Evolutionary conservation across 1,140 invertebrate species (phyloP), one percentile per base, ranked within the genome.

Genomic region (Panagrolaimus sp.): DNA sequence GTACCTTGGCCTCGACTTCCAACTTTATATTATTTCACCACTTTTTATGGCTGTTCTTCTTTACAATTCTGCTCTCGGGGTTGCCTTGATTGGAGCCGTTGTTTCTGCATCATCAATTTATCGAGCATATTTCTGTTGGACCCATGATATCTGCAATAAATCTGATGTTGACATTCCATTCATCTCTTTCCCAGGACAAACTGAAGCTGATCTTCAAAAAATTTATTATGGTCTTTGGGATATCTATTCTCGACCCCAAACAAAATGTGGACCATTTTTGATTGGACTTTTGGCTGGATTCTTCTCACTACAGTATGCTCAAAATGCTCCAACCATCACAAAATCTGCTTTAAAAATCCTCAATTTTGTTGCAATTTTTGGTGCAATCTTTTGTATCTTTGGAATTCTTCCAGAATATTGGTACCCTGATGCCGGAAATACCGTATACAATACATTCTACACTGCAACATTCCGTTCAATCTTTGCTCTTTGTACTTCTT

Each of bases 121-220:
- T n/a, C 70, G 80, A 48, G 80, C 77, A 14, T 48, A 58, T 44
- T 73, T 80, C 71, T 82, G 80, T 58, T 67, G 65, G n/a, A 47
- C 63, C 14, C 78, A 83, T 65, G 77, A 70, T 47, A 71, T 82
- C 24, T 82, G 80, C 75, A 81, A 82, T 62, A 79, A 78, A 28
- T 74, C 70, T 15, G 80, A 82, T 66, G 80, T 82, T 24, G 80
- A 82, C 48, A 82, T 82, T 70, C 80, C 80, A 5, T 80, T 83
- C 74, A 80, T 83, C 67, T 83, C 76, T 17, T 69, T 65, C 77
- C 78, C 15, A 64, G 63, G 28, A 26, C 52, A 58, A 21, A 12
- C 68, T 67, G 44, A 66, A 69, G 43, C 44, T 52, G 68, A 63
- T 14, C 45, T 73, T 15, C 44, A 32, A n/a, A 6, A 44, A 8